Percentiles rank a stretch among this genome's conserved stretches.
Evolutionary conservation across 2,113 vertebrate species (phyloP).

Genomic region (Phyllostomus hastatus): DNA sequence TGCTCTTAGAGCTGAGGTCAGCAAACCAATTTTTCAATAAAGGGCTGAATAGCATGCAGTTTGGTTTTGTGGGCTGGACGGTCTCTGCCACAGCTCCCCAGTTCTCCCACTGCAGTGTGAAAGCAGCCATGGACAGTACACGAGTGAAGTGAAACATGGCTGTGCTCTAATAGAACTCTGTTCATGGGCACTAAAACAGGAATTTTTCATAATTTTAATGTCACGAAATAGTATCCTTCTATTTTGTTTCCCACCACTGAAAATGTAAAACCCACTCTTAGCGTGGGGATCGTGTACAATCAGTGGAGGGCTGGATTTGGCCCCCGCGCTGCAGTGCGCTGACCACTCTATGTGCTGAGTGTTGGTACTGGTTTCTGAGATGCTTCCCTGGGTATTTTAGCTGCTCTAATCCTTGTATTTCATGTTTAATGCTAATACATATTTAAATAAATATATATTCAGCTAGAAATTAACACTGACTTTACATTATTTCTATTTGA

Average conservation of each 20-base stretch:
- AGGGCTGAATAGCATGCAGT: not conserved
- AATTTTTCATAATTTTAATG: not conserved
- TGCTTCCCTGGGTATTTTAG: not conserved
- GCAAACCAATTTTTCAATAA: not conserved
- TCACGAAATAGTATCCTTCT: not conserved
- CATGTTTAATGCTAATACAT: not conserved
- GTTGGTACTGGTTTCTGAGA: not conserved
- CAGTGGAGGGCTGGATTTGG: not conserved
- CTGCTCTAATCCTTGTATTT: not conserved
- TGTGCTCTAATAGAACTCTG: not conserved
- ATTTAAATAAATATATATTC: not conserved
- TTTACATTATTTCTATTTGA: not conserved
- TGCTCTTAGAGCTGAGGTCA: not conserved
- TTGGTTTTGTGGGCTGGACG: not conserved
- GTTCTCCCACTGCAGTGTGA: not conserved
- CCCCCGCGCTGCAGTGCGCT: rapidly evolving
- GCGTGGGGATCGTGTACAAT: not conserved
- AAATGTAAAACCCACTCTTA: not conserved
- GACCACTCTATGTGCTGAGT: not conserved
- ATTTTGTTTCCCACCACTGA: not conserved
- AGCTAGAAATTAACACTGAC: not conserved
- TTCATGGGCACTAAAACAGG: not conserved
- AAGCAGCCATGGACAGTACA: not conserved
- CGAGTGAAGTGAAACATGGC: not conserved
- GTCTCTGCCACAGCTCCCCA: not conserved